Base-by-base conservation (phyloP, 2,888 invertebrate species). In the Protodeltote pygarga region DNA sequence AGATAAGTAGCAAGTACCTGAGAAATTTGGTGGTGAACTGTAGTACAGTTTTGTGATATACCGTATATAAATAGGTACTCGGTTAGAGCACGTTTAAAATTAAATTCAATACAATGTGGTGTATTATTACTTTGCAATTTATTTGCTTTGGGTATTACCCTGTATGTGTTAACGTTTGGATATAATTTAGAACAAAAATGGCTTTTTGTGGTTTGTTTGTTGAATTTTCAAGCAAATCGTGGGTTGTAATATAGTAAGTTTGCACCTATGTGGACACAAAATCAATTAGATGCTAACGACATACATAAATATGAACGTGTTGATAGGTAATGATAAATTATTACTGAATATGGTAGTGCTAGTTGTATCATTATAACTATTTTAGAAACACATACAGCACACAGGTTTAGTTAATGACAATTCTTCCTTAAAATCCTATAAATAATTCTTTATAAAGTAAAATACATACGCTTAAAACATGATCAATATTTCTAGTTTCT, bases 1-100 rank as follows among this genome's bases (percentile, higher is more conserved):
- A 75, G 77, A 77, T 81, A 77, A 75, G 69, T 58, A 38, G 34
- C 38, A 27, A 35, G 63, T 58, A 48, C 49, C 63, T 62, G 58
- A 62, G 57, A 62, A 48, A 62, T 62, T 62, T 48, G 63, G 63
- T 34, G 33, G 16, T 9, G 42, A 28, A 29, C 33, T 41, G 40
- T 54, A 33, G 28, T 11, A 3, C 27, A 38, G 23, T 47, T 62
- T 48, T 13, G 11, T 24, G 6, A 13, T 32, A 52, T 20, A 39
- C 14, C 5, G 24, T 40, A 37, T 14, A 31, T 13, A 20, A 41
- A 38, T 37, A n/a, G n/a, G n/a, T n/a, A 27, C 20, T 46, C 32
- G 27, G 15, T 34, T 41, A 4, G 3, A 40, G 31, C 9, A 20
- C 20, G 40, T 39, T 45, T 24, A 8, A 32, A 38, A 45, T 53